Conservation (phyloP, 2,113 vertebrate genomes). For the Nerophis ophidion region DNA sequence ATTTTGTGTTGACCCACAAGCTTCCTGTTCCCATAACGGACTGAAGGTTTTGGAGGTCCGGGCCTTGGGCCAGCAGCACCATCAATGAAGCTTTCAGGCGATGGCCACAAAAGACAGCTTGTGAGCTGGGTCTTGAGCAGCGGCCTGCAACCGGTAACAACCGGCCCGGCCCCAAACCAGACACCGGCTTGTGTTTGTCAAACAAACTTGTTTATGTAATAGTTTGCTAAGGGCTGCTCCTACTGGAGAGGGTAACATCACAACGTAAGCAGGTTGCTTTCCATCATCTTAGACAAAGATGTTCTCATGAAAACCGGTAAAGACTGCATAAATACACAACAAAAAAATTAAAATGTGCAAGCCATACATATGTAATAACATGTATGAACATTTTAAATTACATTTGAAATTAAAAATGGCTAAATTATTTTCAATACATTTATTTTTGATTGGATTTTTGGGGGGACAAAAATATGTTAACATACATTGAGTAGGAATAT, state of each 20-base stretch:
- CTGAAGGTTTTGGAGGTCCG: conserved; percentile 39
- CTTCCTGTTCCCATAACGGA: conserved; percentile 53
- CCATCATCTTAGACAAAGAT: conserved; percentile 13
- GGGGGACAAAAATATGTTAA: too few relatives aligned
- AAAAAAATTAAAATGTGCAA: too few relatives aligned
- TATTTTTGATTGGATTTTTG: too few relatives aligned
- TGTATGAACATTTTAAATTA: too few relatives aligned
- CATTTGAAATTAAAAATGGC: too few relatives aligned
- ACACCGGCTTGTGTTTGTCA: conserved; percentile 50
- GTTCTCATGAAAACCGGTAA: background rate
- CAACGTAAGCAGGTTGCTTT: conserved; percentile 42
- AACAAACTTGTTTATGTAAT: conserved; percentile 73
- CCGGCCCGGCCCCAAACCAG: conserved; percentile 52
- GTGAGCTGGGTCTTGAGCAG: conserved; percentile 53
- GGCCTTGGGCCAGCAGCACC: conserved; percentile 60
- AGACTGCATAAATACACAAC: too few relatives aligned
- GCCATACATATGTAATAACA: too few relatives aligned
- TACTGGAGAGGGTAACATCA: conserved; percentile 42
- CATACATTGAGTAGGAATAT: too few relatives aligned
- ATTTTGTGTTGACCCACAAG: conserved; percentile 60
- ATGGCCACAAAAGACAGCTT: conserved; percentile 67
- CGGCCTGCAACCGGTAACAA: conserved; percentile 57
- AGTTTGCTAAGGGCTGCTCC: conserved; percentile 50
- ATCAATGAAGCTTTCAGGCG: conserved; percentile 75
- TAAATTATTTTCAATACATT: too few relatives aligned